Base-by-base conservation (phyloP, 2,888 invertebrate species). In the Oegoconia quadripuncta region DNA sequence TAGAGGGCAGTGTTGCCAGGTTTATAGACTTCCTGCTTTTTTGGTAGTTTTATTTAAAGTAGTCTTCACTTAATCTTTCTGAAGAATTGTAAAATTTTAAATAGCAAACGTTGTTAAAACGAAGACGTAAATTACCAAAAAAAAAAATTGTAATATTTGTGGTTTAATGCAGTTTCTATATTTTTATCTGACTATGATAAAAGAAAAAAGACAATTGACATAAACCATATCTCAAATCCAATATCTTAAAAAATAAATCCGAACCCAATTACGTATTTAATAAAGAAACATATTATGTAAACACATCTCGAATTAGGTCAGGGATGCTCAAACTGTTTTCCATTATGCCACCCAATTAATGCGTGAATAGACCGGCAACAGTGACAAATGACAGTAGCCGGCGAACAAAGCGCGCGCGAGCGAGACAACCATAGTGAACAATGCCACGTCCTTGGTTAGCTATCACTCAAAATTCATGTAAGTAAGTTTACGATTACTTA, bases 281-380 rank as follows among this genome's bases (percentile, higher is more conserved):
- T 34, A 39, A 15, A 25, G 26, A 26, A 38, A 15, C 8, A 18
- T 17, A 11, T 18, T n/a, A 16, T 6, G 34, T 32, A 41, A 30
- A 42, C 32, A 40, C 39, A 27, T 14, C 14, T 23, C 23, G 7
- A 37, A 39, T 52, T 70, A 34, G 74, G 74, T 70, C 74, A 74
- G 44, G 72, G 73, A 67, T 66, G 55, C 54, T 58, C 53, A 59
- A 66, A 63, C 59, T 45, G 42, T 52, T 51, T 46, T 41, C 62
- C 59, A 60, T 64, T 63, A 60, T 55, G 45, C 46, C 27, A 50
- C 52, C 54, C 61, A 68, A 65, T 68, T 64, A 66, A 66, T 67
- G 53, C 55, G 56, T 59, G 61, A 66, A 64, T 64, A 59, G 56
- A 48, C 52, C 12, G 40, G 34, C 40, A 39, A 41, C 38, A 47